Evolutionary conservation across 2,113 vertebrate genomes (phyloP), one percentile per base, ranked within the genome.

Genomic region (Alectura lathami): DNA sequence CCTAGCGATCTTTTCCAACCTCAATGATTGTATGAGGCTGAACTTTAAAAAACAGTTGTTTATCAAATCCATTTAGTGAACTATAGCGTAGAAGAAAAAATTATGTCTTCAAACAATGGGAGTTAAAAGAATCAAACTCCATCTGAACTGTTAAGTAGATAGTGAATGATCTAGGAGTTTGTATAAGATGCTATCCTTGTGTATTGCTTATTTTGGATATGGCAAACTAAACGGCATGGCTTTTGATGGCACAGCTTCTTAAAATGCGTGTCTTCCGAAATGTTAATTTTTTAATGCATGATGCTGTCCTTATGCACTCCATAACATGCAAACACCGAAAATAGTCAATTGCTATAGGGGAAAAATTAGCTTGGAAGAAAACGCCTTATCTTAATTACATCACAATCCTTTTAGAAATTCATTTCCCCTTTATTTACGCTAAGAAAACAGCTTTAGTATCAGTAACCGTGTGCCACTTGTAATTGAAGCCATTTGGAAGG

Each of bases 351-450:
- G 26, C 13, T 80, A 34, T 3, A 66, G 12, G 13, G 21, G 9
- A 50, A 69, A 77, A 74, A 30, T 53, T 23, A 93, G 32, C 26
- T 17, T 57, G 32, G 64, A 92, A 86, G 18, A 84, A 42, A 83
- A 42, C 56, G 4, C 11, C 53, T 84, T 67, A 78, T 89, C 60
- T 80, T 91, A 91, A 85, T 94, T 97, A 77, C 29, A 68, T 66
- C 85, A 69, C 47, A 66, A 27, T 70, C 30, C 84, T 77, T 53
- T 34, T 66, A 59, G 69, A 73, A 13, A 63, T 84, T 77, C 3
- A 59, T 86, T 92, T 60, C 2, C 3, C 15, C 6, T 7, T 62
- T 23, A n/a, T n/a, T 42, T 67, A 43, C 32, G 47, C 8, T 54
- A 83, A 90, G n/a, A 67, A 92, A 89, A 79, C 53, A 48, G 4